Evolutionary conservation across 2,113 vertebrate species (phyloP).

Genomic region (Ia io): DNA sequence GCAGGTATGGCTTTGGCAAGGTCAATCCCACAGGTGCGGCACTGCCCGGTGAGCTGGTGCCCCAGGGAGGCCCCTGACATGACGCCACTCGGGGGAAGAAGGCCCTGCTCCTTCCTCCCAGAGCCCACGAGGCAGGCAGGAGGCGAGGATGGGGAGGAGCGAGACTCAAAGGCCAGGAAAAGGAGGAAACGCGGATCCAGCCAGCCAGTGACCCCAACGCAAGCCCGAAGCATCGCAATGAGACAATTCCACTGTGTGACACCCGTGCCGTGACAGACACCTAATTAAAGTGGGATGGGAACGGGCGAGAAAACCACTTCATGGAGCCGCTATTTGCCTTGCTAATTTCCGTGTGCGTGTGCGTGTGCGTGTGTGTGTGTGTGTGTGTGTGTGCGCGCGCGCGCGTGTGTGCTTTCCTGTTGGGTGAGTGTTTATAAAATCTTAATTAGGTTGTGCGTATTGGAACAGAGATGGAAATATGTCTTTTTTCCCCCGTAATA

Average conservation of each 20-base stretch:
- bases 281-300: conserved; percentile 74
- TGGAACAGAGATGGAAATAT: conserved; percentile 58
- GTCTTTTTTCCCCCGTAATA: conserved; percentile 25
- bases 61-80: not conserved
- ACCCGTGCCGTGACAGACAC: conserved; percentile 35
- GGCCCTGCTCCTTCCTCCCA: not conserved
- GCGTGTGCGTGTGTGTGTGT: not conserved
- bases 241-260: not conserved
- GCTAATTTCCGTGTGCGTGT: conserved; percentile 42
- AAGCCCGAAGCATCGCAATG: conserved; percentile 37
- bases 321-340: conserved; percentile 65
- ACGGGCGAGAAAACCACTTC: conserved; percentile 60
- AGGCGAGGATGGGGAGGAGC: not conserved
- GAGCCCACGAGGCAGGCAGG: not conserved
- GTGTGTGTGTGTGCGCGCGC: not conserved
- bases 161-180: not conserved
- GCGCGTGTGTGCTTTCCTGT: conserved; percentile 45
- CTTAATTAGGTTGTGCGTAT: conserved; percentile 72
- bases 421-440: conserved; percentile 67
- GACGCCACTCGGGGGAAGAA: accelerated
- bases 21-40: accelerated
- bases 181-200: accelerated
- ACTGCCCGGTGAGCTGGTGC: no score
- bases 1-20: not conserved
- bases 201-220: not conserved